These are phyloP conservation scores for Tachina grossa DNA, from an alignment of 2,888 invertebrate genomes.

Conservation along the genomic window DNA sequence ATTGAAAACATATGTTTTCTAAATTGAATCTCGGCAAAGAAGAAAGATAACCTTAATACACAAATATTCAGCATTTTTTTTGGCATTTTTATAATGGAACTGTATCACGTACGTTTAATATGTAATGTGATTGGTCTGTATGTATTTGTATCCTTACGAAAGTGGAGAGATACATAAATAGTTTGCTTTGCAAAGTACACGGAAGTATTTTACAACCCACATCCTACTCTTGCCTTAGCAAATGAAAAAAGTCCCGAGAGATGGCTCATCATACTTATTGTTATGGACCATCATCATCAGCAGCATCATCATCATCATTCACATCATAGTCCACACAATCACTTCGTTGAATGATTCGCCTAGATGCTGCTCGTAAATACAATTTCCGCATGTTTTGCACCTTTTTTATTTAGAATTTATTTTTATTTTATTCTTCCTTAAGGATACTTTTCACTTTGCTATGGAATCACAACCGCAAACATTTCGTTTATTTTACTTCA, in stretches of 20 bases:
- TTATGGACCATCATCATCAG: conserved; percentile 74
- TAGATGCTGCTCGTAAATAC: conserved; percentile 35
- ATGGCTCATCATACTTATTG: conserved; percentile 76
- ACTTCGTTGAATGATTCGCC: conserved; percentile 45
- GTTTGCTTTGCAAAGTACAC: conserved; percentile 56
- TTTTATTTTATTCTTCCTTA: conserved; percentile 53
- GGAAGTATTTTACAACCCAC: conserved; percentile 54
- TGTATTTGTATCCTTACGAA: conserved; percentile 36
- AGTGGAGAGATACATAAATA: conserved; percentile 37
- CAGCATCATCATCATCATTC: conserved; percentile 25
- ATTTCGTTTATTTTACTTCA: conserved; percentile 73
- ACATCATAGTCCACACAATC: conserved; percentile 28
- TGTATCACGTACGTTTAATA: conserved; percentile 77
- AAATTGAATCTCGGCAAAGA: conserved; percentile 55
- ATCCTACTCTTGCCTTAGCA: conserved; percentile 72
- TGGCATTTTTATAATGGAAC: conserved; percentile 75
- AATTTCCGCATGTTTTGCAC: conserved; percentile 56
- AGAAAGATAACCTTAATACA: conserved; percentile 11
- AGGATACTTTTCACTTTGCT: conserved; percentile 72
- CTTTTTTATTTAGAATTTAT: conserved; percentile 47
- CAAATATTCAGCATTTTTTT: conserved; percentile 32
- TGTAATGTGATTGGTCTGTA: conserved; percentile 2
- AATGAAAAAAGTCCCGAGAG: conserved; percentile 75
- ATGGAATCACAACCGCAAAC: conserved; percentile 77
- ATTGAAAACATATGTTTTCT: conserved; percentile 76